Evolutionary conservation across 2,888 invertebrate genomes (phyloP).

Genomic region (Unio pictorum): DNA sequence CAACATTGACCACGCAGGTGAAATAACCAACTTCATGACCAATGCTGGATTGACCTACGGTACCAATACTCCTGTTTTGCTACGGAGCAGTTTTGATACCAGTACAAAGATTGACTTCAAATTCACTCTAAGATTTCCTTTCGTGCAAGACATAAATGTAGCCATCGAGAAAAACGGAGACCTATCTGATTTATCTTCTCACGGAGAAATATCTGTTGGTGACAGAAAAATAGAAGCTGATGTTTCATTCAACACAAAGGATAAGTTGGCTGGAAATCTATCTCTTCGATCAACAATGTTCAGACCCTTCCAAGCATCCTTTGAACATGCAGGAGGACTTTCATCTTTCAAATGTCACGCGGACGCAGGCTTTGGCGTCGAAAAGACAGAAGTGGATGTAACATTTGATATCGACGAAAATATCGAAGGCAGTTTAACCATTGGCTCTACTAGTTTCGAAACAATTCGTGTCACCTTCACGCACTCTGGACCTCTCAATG

Average conservation of each 20-base stretch:
- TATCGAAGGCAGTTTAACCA: conserved; percentile 33
- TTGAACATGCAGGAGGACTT: too few relatives aligned
- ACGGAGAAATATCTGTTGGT: not conserved
- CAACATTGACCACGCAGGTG: conserved; percentile 8
- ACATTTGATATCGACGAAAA: conserved; percentile 12
- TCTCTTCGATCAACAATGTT: too few relatives aligned
- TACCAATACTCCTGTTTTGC: too few relatives aligned
- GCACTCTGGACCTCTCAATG: conserved; percentile 5
- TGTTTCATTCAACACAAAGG: conserved; percentile 8
- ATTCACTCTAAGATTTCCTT: too few relatives aligned
- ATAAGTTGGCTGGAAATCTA: conserved; percentile 6
- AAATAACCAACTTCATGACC: conserved; percentile 4
- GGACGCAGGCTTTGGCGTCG: not conserved
- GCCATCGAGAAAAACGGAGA: too few relatives aligned
- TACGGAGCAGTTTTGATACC: too few relatives aligned
- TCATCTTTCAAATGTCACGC: too few relatives aligned
- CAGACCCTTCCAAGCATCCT: too few relatives aligned
- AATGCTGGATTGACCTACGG: conserved; percentile 2
- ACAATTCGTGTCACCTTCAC: conserved; percentile 24
- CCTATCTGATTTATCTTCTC: conserved; percentile 8
- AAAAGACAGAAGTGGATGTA: conserved; percentile 5
- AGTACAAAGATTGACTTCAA: too few relatives aligned
- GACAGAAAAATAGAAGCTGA: conserved; percentile 5
- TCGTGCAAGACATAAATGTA: too few relatives aligned
- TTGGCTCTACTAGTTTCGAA: conserved; percentile 38